Evolutionary conservation across 2,888 invertebrate species (phyloP), one percentile per base, ranked within the genome.

Genomic region (Luperina nickerlii): DNA sequence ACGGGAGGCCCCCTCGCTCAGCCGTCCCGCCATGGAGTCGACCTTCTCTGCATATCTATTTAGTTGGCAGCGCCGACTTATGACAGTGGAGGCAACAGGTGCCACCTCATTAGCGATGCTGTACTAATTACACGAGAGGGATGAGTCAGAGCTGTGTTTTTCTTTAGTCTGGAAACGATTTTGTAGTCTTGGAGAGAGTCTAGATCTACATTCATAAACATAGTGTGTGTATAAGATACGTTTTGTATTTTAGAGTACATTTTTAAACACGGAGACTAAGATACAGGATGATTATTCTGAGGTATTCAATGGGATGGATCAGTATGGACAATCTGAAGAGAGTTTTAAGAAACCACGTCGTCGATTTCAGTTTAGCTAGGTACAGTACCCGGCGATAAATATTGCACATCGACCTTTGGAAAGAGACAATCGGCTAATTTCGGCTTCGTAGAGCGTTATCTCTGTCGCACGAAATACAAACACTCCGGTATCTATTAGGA

Each of bases 31-130:
- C n/a, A 9, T 15, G 7, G 0, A 82, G 42, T 45, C 0, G 0
- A 54, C 74, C 54, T 79, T 79, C 79, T 79, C 62, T 9, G 0
- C 1, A 1, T 20, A 67, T 76, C 32, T 78, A 3, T 77, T 63
- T 2, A 1, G 69, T 78, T 62, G 45, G 38, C 24, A 74, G 45
- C 74, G 18, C 18, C 24, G 57, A 75, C 69, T 68, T 73, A 76
- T 81, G 73, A 72, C 75, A 73, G 51, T 60, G n/a, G 1, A 20
- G n/a, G 79, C 88, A 86, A 86, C 88, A 86, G 82, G 86, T 88
- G 79, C 42, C 38, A 79, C 63, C 78, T 88, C 85, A 79, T 88
- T 88, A 86, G 79, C 79, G 54, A 74, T 45, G 66, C 72, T 67
- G 51, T 57, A 54, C 79, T 88, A 86, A 86, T 86, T 81, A 85